phyloP scores from a whole-genome alignment of 2,797 vertebrate species.

The Pristis pectinata region DNA sequence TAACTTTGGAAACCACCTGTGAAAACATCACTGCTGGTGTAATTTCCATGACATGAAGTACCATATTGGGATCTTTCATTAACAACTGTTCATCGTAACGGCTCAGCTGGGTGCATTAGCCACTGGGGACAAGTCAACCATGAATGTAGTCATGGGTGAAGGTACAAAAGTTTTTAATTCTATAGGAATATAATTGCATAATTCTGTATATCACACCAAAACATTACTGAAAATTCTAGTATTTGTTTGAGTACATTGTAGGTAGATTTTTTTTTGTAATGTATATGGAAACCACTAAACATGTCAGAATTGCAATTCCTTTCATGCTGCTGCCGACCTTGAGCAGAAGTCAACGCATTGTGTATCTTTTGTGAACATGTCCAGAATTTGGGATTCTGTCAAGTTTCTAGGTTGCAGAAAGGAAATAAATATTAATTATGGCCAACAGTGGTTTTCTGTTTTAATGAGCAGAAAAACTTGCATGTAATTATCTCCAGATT shows the following conservation, averaged over 20 bases:
- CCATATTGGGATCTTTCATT: not conserved
- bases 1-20: not conserved
- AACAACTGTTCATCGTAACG: not conserved
- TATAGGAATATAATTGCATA: not conserved
- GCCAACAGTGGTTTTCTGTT: not conserved
- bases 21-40: not conserved
- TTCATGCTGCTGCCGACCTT: not conserved
- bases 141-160: not conserved
- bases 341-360: not conserved
- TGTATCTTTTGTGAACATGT: constrained; percentile 21
- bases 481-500: not conserved
- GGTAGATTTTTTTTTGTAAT: not conserved
- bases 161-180: not conserved
- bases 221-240: not conserved
- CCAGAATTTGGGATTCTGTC: constrained; percentile 6
- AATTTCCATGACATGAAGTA: not conserved
- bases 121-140: not conserved
- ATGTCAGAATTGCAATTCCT: not conserved
- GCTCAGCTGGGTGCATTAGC: not conserved
- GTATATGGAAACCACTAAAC: not conserved
- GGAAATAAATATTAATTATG: constrained; percentile 8
- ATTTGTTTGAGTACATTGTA: not conserved
- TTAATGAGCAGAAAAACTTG: not conserved
- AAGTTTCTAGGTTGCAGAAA: constrained; percentile 15
- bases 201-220: not conserved